Evolutionary conservation across 1,140 invertebrate genomes (phyloP).

Genomic region (Heliconius melpomene): DNA sequence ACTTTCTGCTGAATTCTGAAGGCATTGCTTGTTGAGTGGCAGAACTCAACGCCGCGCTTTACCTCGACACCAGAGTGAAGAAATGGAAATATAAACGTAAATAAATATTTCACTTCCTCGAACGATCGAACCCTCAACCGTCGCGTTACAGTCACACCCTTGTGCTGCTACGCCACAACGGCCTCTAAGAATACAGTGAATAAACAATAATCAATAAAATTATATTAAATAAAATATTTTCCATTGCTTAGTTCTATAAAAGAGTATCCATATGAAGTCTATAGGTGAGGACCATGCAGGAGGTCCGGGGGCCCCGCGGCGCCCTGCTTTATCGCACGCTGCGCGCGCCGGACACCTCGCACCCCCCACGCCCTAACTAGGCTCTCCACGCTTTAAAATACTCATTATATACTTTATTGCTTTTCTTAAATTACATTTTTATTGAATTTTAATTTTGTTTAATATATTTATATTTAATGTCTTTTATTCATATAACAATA

Average conservation of each 20-base stretch:
- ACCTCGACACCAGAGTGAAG: no score
- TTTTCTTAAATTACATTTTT: conserved; percentile 16
- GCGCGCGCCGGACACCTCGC: conserved; percentile 69
- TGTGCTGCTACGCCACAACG: no score
- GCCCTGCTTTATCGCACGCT: conserved; percentile 75
- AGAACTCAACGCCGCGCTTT: no score
- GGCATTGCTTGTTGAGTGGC: no score
- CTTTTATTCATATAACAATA: not conserved
- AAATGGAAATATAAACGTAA: no score
- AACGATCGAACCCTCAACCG: no score
- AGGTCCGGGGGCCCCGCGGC: conserved; percentile 72
- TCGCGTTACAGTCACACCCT: no score
- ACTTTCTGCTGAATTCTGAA: no score
- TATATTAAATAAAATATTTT: not conserved
- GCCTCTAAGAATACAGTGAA: no score
- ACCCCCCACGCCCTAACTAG: conserved; percentile 50
- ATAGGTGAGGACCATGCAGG: conserved; percentile 54
- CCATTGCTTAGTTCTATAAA: not conserved
- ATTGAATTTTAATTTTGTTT: not conserved
- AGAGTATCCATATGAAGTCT: conserved; percentile 36
- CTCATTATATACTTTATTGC: conserved; percentile 40
- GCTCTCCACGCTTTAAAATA: conserved; percentile 38
- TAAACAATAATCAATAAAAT: not conserved
- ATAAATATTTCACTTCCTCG: no score
- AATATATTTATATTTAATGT: not conserved